phyloP scores from a whole-genome alignment of 2,888 invertebrate genomes.

The Steromphala cineraria region DNA sequence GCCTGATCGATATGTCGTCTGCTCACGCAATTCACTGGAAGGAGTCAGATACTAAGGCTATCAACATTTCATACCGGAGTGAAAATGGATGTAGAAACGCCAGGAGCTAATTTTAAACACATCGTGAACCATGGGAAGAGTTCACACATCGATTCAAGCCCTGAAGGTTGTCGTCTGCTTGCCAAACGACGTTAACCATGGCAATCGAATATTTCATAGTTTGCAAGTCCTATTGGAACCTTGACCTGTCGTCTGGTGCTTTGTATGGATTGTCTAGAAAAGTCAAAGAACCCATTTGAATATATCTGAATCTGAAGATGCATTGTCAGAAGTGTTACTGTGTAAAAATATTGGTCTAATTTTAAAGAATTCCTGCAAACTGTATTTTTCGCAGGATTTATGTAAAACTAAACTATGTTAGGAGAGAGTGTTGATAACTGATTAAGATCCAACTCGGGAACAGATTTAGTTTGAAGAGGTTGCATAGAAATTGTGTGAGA shows the following conservation, averaged over 20 bases:
- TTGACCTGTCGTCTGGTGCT: background rate
- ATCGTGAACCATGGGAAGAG: background rate
- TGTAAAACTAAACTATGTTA: too few species aligned
- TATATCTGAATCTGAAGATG: too few species aligned
- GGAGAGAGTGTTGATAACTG: too few species aligned
- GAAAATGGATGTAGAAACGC: background rate
- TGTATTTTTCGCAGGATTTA: too few species aligned
- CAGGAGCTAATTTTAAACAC: background rate
- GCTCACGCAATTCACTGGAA: background rate
- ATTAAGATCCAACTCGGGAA: too few species aligned
- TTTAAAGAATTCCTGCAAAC: too few species aligned
- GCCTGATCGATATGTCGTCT: background rate
- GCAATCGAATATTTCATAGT: background rate
- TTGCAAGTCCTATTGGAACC: background rate
- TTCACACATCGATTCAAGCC: background rate
- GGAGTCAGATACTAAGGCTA: background rate
- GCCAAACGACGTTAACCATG: background rate
- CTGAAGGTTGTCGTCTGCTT: background rate
- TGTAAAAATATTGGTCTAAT: too few species aligned
- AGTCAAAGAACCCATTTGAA: too few species aligned
- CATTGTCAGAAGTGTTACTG: too few species aligned
- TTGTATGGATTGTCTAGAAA: too few species aligned
- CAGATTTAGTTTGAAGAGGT: too few species aligned
- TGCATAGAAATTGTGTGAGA: too few species aligned
- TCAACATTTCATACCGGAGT: background rate